Evolutionary conservation across 1,140 invertebrate genomes (phyloP).

Genomic region (Tetraneura akinire): DNA sequence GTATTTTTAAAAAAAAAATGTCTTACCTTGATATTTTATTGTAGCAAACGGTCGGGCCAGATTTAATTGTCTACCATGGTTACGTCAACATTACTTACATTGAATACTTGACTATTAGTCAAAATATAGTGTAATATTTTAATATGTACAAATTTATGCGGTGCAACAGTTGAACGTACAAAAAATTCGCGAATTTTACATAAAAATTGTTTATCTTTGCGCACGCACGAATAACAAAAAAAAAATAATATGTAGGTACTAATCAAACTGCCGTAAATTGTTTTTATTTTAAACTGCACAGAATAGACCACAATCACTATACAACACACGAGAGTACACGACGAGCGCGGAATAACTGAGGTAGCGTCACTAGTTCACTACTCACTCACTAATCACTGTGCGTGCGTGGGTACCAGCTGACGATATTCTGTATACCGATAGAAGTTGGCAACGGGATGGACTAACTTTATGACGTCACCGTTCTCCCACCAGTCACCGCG

Average conservation of each 20-base stretch:
- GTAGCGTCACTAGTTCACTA: background rate
- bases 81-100: constrained; percentile 41
- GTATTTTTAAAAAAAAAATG: constrained; percentile 28
- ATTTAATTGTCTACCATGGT: constrained; percentile 41
- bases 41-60: background rate
- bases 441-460: constrained; percentile 40
- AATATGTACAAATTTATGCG: background rate
- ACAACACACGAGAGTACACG: background rate
- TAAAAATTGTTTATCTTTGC: no score
- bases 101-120: background rate
- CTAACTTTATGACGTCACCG: constrained; percentile 36
- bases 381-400: no score
- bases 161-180: no score
- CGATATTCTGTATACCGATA: background rate
- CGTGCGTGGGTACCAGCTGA: constrained; percentile 45
- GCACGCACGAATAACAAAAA: no score
- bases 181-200: no score
- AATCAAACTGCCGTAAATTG: no score
- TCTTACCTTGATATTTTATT: constrained; percentile 20
- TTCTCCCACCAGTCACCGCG: no score
- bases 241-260: no score
- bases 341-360: constrained; percentile 17
- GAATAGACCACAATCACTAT: background rate
- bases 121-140: no score
- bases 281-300: no score